These are phyloP conservation scores for Pandemis corylana DNA, from an alignment of 2,888 invertebrate species.

Conservation along the genomic window DNA sequence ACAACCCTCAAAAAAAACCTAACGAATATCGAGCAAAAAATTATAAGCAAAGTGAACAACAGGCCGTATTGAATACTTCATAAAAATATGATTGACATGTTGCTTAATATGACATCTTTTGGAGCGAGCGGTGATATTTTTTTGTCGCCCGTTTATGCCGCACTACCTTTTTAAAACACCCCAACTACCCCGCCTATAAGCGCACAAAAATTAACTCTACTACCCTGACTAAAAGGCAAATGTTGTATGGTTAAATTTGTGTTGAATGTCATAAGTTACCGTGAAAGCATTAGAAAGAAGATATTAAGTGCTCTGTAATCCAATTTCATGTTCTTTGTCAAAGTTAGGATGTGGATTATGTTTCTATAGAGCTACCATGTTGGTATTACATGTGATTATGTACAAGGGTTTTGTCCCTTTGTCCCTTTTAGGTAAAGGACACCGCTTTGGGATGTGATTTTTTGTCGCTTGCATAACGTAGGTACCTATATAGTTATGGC, in stretches of 20 bases:
- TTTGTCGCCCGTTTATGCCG: conserved; percentile 75
- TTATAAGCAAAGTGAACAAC: conserved; percentile 81
- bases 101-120: conserved; percentile 84
- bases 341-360: conserved; percentile 82
- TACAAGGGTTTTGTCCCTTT: conserved; percentile 71
- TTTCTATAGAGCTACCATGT: conserved; percentile 78
- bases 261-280: conserved; percentile 57
- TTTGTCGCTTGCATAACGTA: conserved; percentile 34
- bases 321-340: conserved; percentile 82
- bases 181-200: conserved; percentile 26
- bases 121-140: conserved; percentile 80
- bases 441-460: conserved; percentile 49
- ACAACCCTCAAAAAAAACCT: conserved; percentile 62
- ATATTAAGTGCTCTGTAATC: conserved; percentile 82
- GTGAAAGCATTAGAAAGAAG: conserved; percentile 71
- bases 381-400: conserved; percentile 73
- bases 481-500: not conserved
- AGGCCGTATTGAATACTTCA: conserved; percentile 75
- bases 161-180: conserved; percentile 46
- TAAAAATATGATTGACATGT: conserved; percentile 85
- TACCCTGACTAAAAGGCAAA: not conserved
- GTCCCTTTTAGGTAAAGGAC: conserved; percentile 61
- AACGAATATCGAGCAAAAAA: conserved; percentile 70
- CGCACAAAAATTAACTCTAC: conserved; percentile 37
- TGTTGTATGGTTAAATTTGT: conserved; percentile 28